phyloP scores from a whole-genome alignment of 2,797 vertebrate genomes.

The Acipenser transmontanus region DNA sequence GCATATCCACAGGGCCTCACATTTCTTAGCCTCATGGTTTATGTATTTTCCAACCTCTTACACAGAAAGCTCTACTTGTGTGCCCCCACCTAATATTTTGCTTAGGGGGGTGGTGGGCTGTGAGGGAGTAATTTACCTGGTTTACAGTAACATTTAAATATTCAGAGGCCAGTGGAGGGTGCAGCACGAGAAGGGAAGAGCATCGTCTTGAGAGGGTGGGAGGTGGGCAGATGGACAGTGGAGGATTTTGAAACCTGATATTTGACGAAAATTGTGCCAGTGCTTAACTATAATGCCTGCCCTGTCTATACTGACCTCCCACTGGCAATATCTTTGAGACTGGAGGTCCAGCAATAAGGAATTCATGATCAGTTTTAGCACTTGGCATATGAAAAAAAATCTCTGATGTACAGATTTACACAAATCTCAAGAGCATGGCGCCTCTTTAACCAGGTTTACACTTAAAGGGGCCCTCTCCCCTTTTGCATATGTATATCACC shows the following conservation, averaged over 20 bases:
- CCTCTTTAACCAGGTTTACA: slow-evolving; percentile 49
- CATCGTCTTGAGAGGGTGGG: neutral
- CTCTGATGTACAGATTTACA: slow-evolving; percentile 57
- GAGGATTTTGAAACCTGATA: slow-evolving; percentile 5
- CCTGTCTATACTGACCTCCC: slow-evolving; percentile 30
- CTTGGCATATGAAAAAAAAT: slow-evolving; percentile 49
- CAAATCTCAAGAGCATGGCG: slow-evolving; percentile 45
- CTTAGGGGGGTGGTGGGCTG: slow-evolving; percentile 9
- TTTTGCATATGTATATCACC: neutral
- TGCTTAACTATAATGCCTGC: slow-evolving; percentile 53
- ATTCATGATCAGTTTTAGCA: slow-evolving; percentile 44
- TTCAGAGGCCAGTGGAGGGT: neutral
- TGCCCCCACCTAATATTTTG: neutral
- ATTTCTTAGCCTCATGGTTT: slow-evolving; percentile 96
- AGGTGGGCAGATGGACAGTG: slow-evolving; percentile 4
- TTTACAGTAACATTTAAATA: neutral
- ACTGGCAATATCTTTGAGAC: slow-evolving; percentile 43
- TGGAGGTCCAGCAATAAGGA: slow-evolving; percentile 31
- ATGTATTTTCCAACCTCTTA: slow-evolving; percentile 98
- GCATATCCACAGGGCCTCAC: slow-evolving; percentile 95
- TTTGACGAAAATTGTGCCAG: slow-evolving; percentile 19
- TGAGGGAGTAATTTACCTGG: neutral
- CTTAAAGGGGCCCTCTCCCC: slow-evolving; percentile 39
- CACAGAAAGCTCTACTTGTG: slow-evolving; percentile 85
- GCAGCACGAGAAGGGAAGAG: neutral